A percentile compares a stretch with the other conserved stretches of the same genome.
These are phyloP conservation scores for Campylorhamphus procurvoides DNA, from an alignment of 2,113 vertebrate genomes.

Conservation along the genomic window DNA sequence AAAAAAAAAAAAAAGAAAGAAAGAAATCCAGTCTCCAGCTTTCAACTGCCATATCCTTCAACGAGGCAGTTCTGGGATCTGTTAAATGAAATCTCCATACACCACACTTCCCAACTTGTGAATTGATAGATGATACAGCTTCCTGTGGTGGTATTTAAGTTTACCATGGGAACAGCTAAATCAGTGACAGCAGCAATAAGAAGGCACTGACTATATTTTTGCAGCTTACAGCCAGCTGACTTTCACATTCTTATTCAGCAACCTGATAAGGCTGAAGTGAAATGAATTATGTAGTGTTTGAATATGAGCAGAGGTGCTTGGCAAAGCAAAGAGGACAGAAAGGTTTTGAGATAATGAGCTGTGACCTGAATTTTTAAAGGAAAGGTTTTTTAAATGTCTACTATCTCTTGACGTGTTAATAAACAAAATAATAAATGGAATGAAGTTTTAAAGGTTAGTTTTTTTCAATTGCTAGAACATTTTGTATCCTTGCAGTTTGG, in stretches of 20 bases:
- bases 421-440: constrained; percentile 1
- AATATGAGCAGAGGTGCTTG: constrained; percentile 19
- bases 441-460: neutral
- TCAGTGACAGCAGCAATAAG: constrained; percentile 42
- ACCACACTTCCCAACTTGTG: constrained; percentile 42
- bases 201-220: constrained; percentile 18
- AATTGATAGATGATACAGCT: constrained; percentile 31
- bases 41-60: constrained; percentile 35
- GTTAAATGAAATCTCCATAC: constrained; percentile 25
- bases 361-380: neutral
- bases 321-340: neutral
- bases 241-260: constrained; percentile 50
- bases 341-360: neutral
- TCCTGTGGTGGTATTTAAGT: constrained; percentile 30
- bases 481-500: neutral
- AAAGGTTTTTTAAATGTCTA: neutral
- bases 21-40: neutral
- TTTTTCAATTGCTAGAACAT: neutral
- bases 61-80: constrained; percentile 16
- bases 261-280: neutral
- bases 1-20: neutral
- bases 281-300: constrained; percentile 45
- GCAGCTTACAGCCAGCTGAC: neutral
- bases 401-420: neutral
- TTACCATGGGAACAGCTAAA: constrained; percentile 52